Evolutionary conservation across 2,888 invertebrate genomes (phyloP), one percentile per base, ranked within the genome.

Genomic region (Thysanoteuthis rhombus): DNA sequence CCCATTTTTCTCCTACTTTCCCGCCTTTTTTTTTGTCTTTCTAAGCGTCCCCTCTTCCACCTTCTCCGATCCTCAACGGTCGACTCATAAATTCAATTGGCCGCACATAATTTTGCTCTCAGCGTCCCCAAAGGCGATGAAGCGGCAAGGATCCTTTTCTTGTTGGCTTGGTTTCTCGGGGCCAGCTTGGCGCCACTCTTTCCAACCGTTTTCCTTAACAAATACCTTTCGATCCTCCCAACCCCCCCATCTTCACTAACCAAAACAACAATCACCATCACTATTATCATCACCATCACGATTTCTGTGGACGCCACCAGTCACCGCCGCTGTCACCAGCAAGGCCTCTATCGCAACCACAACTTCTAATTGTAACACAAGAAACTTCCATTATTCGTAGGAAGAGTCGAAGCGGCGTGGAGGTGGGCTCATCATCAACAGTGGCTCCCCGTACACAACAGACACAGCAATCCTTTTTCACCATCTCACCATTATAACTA

Each of bases 51-150:
- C n/a, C 75, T 36, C 0, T n/a, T n/a, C 75, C 75, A 25, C 6
- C 25, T n/a, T n/a, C 75, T 75, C n/a, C 75, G n/a, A n/a, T 36
- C n/a, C 36, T 75, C 75, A 75, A n/a, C 75, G 75, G 75, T 16
- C 75, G 75, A 75, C n/a, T 75, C 75, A 36, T 75, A 75, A 75
- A 75, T 75, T 75, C 75, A 75, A 75, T 75, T 75, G 75, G 75
- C n/a, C 75, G 75, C 75, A 75, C 75, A n/a, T 75, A 75, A 75
- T 75, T 75, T 75, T 75, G 75, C 75, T 75, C 75, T 75, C n/a
- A 75, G 75, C 75, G 75, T 75, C 75, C 75, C 75, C 75, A 75
- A 75, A 75, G 75, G 75, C 75, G 75, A 75, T 36, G 75, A 75
- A 75, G 75, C 75, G 75, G 75, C 75, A 75, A 75, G n/a, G 75